These are phyloP conservation scores for Bombus difficillimus DNA, from an alignment of 1,140 invertebrate species.

Conservation along the genomic window DNA sequence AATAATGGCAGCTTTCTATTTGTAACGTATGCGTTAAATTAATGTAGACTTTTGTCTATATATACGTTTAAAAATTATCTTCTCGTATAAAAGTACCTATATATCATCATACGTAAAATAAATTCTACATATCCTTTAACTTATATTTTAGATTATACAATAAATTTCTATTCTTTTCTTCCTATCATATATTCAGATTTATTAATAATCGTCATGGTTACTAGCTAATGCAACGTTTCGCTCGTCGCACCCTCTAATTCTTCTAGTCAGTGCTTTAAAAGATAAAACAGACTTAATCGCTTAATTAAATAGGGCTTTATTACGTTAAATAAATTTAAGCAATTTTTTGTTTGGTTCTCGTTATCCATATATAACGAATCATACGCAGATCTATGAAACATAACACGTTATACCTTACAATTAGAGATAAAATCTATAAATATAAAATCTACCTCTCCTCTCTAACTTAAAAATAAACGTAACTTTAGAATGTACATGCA, in stretches of 20 bases:
- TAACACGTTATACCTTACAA: constrained; percentile 35
- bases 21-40: constrained; percentile 13
- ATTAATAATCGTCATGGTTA: constrained; percentile 63
- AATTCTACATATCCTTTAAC: neutral
- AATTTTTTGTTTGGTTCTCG: constrained; percentile 34
- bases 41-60: neutral
- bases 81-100: constrained; percentile 18
- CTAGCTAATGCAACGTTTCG: constrained; percentile 25
- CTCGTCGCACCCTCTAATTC: constrained; percentile 10
- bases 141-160: constrained; percentile 21
- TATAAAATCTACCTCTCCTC: neutral
- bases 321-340: constrained; percentile 57
- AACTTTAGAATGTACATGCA: constrained; percentile 56
- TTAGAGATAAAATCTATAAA: constrained; percentile 30
- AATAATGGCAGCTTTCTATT: constrained; percentile 10
- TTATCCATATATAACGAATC: constrained; percentile 36
- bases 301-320: constrained; percentile 31
- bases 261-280: constrained; percentile 40
- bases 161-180: neutral
- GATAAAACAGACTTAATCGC: constrained; percentile 18
- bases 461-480: constrained; percentile 29
- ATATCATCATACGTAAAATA: constrained; percentile 12
- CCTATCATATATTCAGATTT: constrained; percentile 57
- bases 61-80: neutral
- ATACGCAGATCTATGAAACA: constrained; percentile 63